Evolutionary conservation across 1,140 invertebrate species (phyloP).

Genomic region (Drosophila sechellia): DNA sequence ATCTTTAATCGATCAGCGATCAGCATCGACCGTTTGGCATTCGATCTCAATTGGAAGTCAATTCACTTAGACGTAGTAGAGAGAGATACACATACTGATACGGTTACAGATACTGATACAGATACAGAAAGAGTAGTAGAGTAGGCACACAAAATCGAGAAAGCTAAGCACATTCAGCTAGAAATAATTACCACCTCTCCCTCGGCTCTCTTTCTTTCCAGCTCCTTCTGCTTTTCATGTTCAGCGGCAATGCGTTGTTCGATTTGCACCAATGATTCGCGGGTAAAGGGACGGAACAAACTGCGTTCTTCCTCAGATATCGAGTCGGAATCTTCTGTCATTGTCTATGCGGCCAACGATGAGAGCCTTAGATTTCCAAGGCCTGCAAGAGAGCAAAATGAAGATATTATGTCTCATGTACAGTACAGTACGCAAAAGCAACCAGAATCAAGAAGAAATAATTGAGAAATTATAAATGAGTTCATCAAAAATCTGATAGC

Average conservation of each 20-base stretch:
- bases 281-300: conserved; percentile 98
- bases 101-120: conserved; percentile 4
- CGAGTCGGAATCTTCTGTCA: conserved; percentile 95
- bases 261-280: conserved; percentile 97
- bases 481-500: too few species aligned
- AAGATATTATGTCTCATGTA: too few species aligned
- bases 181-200: conserved; percentile 90
- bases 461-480: not conserved
- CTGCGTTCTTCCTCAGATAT: conserved; percentile 96
- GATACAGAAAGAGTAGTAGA: conserved; percentile 52
- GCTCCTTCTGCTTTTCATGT: conserved; percentile 97
- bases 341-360: conserved; percentile 87
- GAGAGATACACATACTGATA: conserved; percentile 19
- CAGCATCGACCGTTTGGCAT: conserved; percentile 26
- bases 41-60: conserved; percentile 45
- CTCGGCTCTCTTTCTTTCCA: conserved; percentile 97
- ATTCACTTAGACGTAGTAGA: conserved; percentile 40
- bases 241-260: conserved; percentile 97
- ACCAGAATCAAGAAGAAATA: too few species aligned
- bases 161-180: conserved; percentile 69
- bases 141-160: conserved; percentile 48
- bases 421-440: too few species aligned
- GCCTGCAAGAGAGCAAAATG: conserved; percentile 45
- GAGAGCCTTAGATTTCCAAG: conserved; percentile 85
- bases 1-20: conserved; percentile 14